These are phyloP conservation scores for Plectropomus leopardus DNA, from an alignment of 2,113 vertebrate species.

Conservation along the genomic window DNA sequence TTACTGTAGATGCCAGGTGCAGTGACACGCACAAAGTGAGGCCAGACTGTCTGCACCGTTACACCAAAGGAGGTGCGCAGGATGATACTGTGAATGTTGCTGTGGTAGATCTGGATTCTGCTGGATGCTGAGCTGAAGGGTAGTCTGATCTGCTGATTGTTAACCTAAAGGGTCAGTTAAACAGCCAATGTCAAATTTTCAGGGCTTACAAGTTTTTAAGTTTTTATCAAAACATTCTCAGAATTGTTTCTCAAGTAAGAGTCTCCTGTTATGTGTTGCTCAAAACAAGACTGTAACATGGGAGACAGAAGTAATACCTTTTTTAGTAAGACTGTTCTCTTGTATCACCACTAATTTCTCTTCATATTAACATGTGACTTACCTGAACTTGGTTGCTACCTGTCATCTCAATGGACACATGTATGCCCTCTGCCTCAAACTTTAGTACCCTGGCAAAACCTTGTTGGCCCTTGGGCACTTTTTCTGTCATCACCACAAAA, in stretches of 20 bases:
- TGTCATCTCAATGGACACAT: conserved; percentile 58
- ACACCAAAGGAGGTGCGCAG: too few relatives aligned
- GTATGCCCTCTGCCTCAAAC: conserved; percentile 61
- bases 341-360: neutral
- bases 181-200: neutral
- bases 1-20: too few relatives aligned
- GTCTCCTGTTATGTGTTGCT: too few relatives aligned
- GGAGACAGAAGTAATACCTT: neutral
- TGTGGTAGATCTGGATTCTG: too few relatives aligned
- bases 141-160: conserved; percentile 64
- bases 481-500: conserved; percentile 71
- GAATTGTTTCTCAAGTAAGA: too few relatives aligned
- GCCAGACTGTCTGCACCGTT: too few relatives aligned
- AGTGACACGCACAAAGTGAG: too few relatives aligned
- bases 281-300: too few relatives aligned
- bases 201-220: neutral
- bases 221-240: neutral
- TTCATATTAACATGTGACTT: neutral
- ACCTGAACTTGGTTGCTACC: conserved; percentile 53
- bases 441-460: conserved; percentile 51
- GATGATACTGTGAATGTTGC: too few relatives aligned
- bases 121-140: too few relatives aligned
- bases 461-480: conserved; percentile 49
- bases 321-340: neutral
- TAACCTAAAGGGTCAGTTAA: conserved; percentile 62